Conservation (phyloP, 2,797 vertebrate species). For the Morus bassanus region DNA sequence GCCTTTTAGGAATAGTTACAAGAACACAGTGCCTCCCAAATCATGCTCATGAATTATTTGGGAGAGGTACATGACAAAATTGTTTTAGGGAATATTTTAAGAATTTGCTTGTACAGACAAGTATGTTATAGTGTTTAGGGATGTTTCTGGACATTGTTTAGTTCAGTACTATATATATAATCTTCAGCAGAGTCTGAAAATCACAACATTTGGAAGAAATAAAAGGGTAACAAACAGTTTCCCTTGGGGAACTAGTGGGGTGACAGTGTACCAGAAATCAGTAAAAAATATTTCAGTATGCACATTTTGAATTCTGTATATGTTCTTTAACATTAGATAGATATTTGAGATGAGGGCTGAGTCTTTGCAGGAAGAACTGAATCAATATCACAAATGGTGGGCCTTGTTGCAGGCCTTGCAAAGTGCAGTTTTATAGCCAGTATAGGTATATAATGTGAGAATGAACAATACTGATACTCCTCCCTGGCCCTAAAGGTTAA, state of each 20-base stretch:
- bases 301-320: not conserved
- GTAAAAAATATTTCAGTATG: not conserved
- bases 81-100: not conserved
- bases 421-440: not conserved
- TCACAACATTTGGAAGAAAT: not conserved
- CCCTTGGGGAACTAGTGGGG: not conserved
- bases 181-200: not conserved
- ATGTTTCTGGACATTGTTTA: not conserved
- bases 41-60: not conserved
- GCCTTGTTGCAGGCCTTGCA: not conserved
- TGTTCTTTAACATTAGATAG: not conserved
- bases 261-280: not conserved
- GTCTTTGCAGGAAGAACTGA: not conserved
- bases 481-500: not conserved
- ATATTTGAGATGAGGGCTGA: not conserved
- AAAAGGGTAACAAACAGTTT: not conserved
- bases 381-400: not conserved
- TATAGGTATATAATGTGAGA: not conserved
- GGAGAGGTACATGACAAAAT: not conserved
- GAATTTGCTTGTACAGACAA: not conserved
- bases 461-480: not conserved
- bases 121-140: not conserved
- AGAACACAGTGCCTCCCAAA: not conserved
- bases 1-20: not conserved
- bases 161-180: not conserved